A percentile compares a stretch with the other conserved stretches of the same genome.
phyloP scores from a whole-genome alignment of 92 coral and sea anemone species.

The Montipora capitata region DNA sequence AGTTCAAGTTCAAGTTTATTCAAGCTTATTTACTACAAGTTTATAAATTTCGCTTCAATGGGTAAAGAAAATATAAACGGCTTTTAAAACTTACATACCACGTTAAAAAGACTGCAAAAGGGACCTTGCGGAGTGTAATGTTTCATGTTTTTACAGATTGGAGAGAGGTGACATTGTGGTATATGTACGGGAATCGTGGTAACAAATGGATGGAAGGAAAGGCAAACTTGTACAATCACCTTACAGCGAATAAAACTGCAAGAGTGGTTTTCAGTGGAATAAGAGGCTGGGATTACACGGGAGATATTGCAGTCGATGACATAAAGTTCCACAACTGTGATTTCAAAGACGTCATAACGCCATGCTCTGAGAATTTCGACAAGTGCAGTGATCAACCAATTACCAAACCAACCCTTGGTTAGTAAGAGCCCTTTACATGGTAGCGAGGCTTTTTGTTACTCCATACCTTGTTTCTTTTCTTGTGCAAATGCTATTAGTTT shows the following conservation, averaged over 20 bases:
- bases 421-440: not conserved
- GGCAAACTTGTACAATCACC: slow-evolving; percentile 73
- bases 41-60: no score
- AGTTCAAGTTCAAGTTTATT: no score
- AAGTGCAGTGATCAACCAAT: slow-evolving; percentile 69
- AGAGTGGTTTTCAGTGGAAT: slow-evolving; percentile 77
- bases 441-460: no score
- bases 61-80: no score
- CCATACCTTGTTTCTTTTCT: no score
- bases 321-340: slow-evolving; percentile 83
- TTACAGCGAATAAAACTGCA: slow-evolving; percentile 60
- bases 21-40: no score
- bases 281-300: slow-evolving; percentile 86
- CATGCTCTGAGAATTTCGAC: slow-evolving; percentile 71
- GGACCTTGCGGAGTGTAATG: no score
- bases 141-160: slow-evolving; percentile 33
- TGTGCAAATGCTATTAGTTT: no score
- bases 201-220: slow-evolving; percentile 90
- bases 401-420: slow-evolving; percentile 84
- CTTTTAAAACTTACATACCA: no score
- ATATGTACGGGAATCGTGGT: slow-evolving; percentile 74
- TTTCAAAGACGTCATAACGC: slow-evolving; percentile 66
- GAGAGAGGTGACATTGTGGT: slow-evolving; percentile 57
- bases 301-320: slow-evolving; percentile 97
- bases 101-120: no score